phyloP scores from a whole-genome alignment of 1,140 invertebrate species.

The Drosophila tristis region DNA sequence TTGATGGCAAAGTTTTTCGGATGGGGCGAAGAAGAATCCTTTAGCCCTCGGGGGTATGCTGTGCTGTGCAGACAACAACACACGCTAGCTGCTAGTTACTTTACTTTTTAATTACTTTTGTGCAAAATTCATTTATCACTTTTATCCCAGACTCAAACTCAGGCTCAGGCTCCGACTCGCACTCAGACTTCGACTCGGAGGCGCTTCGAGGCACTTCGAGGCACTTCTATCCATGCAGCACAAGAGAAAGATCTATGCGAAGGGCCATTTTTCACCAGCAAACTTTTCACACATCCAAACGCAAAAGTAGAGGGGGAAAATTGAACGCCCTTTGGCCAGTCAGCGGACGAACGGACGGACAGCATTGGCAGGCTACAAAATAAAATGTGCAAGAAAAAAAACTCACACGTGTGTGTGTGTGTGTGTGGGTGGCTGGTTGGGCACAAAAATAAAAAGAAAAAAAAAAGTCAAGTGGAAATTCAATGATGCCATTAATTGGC shows the following conservation, averaged over 20 bases:
- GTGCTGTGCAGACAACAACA: conserved; percentile 44
- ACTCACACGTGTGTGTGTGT: too few relatives aligned
- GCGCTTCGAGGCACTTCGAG: neutral
- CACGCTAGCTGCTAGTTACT: conserved; percentile 74
- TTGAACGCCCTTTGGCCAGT: conserved; percentile 80
- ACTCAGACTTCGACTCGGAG: conserved; percentile 16
- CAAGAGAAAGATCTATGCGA: conserved; percentile 67
- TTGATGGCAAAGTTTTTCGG: conserved; percentile 69
- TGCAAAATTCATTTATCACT: conserved; percentile 83
- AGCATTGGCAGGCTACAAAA: conserved; percentile 73
- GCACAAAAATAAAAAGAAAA: conserved; percentile 62
- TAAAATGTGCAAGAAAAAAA: conserved; percentile 24
- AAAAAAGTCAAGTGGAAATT: conserved; percentile 82
- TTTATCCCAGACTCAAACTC: conserved; percentile 74
- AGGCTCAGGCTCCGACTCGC: conserved; percentile 59
- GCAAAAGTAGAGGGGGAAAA: conserved; percentile 32
- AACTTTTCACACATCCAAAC: conserved; percentile 60
- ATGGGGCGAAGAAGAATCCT: conserved; percentile 16
- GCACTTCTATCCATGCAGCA: conserved; percentile 9
- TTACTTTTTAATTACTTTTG: conserved; percentile 83
- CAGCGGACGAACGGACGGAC: conserved; percentile 44
- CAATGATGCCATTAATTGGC: conserved; percentile 84
- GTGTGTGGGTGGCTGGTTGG: conserved; percentile 5
- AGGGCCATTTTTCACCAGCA: conserved; percentile 76
- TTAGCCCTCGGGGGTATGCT: neutral